Percentiles rank a stretch among this genome's conserved stretches.
phyloP scores from a whole-genome alignment of 2,888 invertebrate genomes.

The Cylloceria caligata region DNA sequence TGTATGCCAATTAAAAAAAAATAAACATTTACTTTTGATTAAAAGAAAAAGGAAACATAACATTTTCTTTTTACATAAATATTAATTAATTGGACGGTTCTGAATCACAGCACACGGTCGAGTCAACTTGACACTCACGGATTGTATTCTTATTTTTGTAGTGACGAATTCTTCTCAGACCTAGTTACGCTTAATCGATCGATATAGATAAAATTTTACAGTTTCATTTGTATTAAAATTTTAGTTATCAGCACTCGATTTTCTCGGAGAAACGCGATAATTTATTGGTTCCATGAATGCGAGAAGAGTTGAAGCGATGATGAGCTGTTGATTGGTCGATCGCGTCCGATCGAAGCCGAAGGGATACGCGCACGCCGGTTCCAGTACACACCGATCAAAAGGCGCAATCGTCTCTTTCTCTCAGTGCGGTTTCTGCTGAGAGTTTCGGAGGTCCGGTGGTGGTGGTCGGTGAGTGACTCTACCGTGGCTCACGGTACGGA shows the following conservation, averaged over 20 bases:
- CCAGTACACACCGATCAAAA: slow-evolving; percentile 28
- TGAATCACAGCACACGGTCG: slow-evolving; percentile 56
- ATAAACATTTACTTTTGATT: background rate
- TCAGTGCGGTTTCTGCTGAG: slow-evolving; percentile 50
- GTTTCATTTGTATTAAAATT: background rate
- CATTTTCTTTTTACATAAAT: slow-evolving; percentile 3
- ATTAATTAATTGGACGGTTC: slow-evolving; percentile 50
- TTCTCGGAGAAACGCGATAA: too few relatives aligned
- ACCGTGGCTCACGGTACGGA: slow-evolving; percentile 78
- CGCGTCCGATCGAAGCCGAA: slow-evolving; percentile 5
- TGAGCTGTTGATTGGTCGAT: too few relatives aligned
- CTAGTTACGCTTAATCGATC: slow-evolving; percentile 10
- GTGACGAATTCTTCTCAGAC: background rate
- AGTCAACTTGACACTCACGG: slow-evolving; percentile 38
- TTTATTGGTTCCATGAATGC: too few relatives aligned
- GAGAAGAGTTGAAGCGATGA: background rate
- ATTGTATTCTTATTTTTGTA: background rate
- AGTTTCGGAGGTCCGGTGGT: slow-evolving; percentile 81
- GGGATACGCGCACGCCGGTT: slow-evolving; percentile 13
- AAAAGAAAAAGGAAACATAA: background rate
- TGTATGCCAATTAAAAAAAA: background rate
- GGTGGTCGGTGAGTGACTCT: slow-evolving; percentile 84
- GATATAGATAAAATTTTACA: background rate
- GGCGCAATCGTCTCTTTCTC: slow-evolving; percentile 38
- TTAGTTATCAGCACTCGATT: slow-evolving; percentile 2